phyloP scores from a whole-genome alignment of 2,888 invertebrate species.

The Limnephilus rhombicus region DNA sequence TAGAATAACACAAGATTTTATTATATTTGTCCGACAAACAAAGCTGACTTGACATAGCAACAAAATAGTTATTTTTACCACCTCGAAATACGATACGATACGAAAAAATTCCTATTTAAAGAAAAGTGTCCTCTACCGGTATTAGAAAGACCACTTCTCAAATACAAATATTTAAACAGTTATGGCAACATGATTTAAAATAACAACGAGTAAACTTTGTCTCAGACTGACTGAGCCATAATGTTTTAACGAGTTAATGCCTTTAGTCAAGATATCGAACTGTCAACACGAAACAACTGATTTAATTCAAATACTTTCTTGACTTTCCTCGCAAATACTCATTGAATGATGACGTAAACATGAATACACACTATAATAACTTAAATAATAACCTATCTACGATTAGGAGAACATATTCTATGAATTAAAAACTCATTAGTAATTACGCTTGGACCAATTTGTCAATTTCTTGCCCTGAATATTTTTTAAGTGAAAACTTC shows the following conservation, averaged over 20 bases:
- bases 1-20: background rate
- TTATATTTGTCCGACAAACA: background rate
- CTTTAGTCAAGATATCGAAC: background rate
- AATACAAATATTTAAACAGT: background rate
- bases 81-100: background rate
- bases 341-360: background rate
- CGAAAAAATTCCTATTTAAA: background rate
- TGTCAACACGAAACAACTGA: background rate
- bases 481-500: too few relatives aligned
- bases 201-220: background rate
- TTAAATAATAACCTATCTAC: background rate
- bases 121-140: background rate
- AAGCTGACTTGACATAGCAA: background rate
- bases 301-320: background rate
- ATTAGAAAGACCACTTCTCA: background rate
- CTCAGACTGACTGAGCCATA: background rate
- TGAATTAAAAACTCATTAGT: too few relatives aligned
- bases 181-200: background rate
- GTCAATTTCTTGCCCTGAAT: too few relatives aligned
- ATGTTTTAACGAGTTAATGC: background rate
- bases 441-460: too few relatives aligned
- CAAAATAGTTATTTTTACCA: background rate
- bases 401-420: background rate
- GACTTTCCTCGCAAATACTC: background rate
- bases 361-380: background rate